Base-by-base conservation (phyloP, 2,797 vertebrate genomes). In the Zenarchopterus dispar region DNA sequence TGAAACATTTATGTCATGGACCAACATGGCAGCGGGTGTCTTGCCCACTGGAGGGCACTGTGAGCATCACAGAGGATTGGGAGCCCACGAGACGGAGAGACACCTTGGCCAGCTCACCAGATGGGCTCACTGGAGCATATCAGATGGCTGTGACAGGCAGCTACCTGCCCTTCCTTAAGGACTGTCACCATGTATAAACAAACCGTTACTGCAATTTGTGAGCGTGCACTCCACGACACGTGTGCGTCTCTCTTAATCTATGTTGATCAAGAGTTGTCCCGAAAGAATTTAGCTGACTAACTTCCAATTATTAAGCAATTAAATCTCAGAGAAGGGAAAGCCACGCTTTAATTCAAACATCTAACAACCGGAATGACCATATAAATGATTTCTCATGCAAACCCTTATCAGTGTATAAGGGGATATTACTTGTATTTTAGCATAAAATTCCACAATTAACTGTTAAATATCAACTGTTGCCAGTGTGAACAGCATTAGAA, bases 131-230 rank as follows among this genome's bases (percentile, higher is more conserved):
- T 78, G 74, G 66, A 82, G 88, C 69, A 26, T 67, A 73, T 79
- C 70, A 81, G 76, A 82, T 84, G 78, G 63, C 41, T 69, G 55
- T 73, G 87, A 85, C 84, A 67, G 41, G 18, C 36, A 84, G 80
- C 73, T 87, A 87, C 84, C 87, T 88, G 86, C 67, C 67, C 70
- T 79, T 81, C 78, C 57, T 88, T 82, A 77, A 84, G 73, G 71
- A 75, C 78, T 87, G 80, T 87, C 84, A 85, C 69, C 60, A 56
- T 75, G 67, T 80, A 82, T 88, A 83, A 82, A 83, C 80, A 86
- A 77, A 68, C 77, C 79, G 83, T 82, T 77, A 81, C 78, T 87
- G 70, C 79, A 26, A 67, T 78, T 67, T 77, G 70, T 78, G 70
- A 49, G 59, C 19, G 31, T 50, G 51, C 18, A 50, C n/a, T 24